Evolutionary conservation across 2,113 vertebrate species (phyloP), one percentile per base, ranked within the genome.

Genomic region (Acanthisitta chloris): DNA sequence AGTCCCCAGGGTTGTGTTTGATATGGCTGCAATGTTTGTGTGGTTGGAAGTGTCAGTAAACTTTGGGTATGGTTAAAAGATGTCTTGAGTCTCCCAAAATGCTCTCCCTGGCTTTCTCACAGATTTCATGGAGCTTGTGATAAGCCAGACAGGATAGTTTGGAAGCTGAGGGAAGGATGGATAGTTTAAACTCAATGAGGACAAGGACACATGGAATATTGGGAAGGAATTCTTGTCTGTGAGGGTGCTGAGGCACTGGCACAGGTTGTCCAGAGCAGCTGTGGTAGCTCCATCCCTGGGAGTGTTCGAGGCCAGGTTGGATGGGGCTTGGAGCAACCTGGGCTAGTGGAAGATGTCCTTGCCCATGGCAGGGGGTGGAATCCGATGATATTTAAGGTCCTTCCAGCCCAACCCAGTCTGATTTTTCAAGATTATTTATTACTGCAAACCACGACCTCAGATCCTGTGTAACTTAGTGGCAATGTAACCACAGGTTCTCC

Each of bases 381-480:
- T 12, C 21, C 19, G 33, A 5, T 12, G 52, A 17, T n/a, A 18
- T 31, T n/a, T 21, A 3, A n/a, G 33, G 20, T n/a, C 31, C 31
- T 20, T n/a, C 55, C 55, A n/a, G 9, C 55, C 55, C 55, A 57
- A 34, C 20, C 33, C 13, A 12, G 21, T 34, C n/a, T 15, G 12
- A n/a, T 10, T 24, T 81, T 74, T 66, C 46, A 33, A 2, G 36
- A 18, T 19, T 17, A 4, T 45, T 34, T 72, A 16, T 20, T 82
- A 14, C 14, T 29, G 29, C 4, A 24, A 64, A 48, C n/a, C 33
- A 7, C 6, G 7, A 19, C 31, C 21, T 40, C 42, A 38, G 23
- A 3, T 12, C 4, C 57, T 26, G 34, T 1, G 0, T 54, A 52
- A 21, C 21, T 36, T 45, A 43, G 29, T 49, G 43, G 28, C 21